phyloP scores from a whole-genome alignment of 2,888 invertebrate genomes.

The Stegophylla sp. region DNA sequence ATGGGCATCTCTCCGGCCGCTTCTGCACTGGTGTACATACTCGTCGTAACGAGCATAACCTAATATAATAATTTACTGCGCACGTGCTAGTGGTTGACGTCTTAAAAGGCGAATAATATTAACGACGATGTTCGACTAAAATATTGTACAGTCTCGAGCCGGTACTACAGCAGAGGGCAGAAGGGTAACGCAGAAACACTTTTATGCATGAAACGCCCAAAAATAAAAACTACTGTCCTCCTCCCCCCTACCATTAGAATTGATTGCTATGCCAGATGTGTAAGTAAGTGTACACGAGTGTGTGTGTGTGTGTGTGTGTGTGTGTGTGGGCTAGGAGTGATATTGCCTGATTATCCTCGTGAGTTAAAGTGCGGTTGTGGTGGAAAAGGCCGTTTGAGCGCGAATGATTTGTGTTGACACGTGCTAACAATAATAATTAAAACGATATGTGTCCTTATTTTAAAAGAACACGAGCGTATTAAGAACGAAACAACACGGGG shows the following conservation, averaged over 20 bases:
- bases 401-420: conserved; percentile 50
- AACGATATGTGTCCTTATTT: neutral
- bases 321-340: neutral
- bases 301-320: neutral
- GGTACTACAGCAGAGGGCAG: neutral
- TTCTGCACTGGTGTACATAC: too few relatives aligned
- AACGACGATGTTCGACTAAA: neutral
- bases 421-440: conserved; percentile 43
- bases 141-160: neutral
- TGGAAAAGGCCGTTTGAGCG: neutral
- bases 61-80: too few relatives aligned
- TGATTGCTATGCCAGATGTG: neutral
- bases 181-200: neutral
- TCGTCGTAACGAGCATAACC: too few relatives aligned
- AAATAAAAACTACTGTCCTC: conserved; percentile 18
- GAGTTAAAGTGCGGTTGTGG: too few relatives aligned
- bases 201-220: neutral
- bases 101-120: conserved; percentile 39
- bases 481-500: conserved; percentile 18
- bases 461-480: neutral
- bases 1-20: too few relatives aligned
- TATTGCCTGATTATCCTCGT: too few relatives aligned
- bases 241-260: too few relatives aligned
- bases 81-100: conserved; percentile 12
- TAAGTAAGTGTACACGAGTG: neutral